Evolutionary conservation across 2,113 vertebrate species (phyloP).

Genomic region (Theristicus caerulescens): DNA sequence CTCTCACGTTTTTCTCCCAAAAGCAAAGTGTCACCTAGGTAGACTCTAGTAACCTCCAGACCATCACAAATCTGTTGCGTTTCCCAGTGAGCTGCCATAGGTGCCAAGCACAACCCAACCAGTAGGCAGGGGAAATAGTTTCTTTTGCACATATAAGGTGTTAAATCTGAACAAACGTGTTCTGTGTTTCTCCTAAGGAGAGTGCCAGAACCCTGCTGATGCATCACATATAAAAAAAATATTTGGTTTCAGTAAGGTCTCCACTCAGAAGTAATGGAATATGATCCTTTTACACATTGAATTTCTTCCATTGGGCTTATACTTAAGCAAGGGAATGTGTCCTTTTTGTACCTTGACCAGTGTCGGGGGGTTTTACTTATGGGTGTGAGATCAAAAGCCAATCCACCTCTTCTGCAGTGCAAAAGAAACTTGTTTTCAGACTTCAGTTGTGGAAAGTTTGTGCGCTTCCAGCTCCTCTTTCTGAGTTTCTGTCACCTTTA

Average conservation of each 20-base stretch:
- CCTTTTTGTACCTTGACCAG: not conserved
- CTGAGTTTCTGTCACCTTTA: not conserved
- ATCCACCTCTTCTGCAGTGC: not conserved
- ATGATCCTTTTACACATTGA: not conserved
- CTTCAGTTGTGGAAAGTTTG: not conserved
- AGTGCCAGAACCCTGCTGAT: constrained; percentile 18
- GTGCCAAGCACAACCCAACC: not conserved
- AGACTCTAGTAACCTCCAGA: not conserved
- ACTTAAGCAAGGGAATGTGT: not conserved
- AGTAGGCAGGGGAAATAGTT: not conserved
- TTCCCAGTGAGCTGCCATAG: not conserved
- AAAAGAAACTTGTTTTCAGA: not conserved
- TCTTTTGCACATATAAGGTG: not conserved
- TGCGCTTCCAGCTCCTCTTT: not conserved
- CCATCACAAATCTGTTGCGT: not conserved
- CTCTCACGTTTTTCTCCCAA: not conserved
- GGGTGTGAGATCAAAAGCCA: not conserved
- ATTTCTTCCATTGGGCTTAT: constrained; percentile 14
- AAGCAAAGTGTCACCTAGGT: not conserved
- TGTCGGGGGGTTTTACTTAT: not conserved
- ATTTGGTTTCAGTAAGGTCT: constrained; percentile 22
- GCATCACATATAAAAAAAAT: not conserved
- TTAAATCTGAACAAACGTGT: not conserved
- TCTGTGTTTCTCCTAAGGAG: constrained; percentile 1
- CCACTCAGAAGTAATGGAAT: not conserved